A percentile compares a stretch with the other conserved stretches of the same genome.
Conservation (phyloP, 2,888 invertebrate genomes). For the Nysson spinosus region DNA sequence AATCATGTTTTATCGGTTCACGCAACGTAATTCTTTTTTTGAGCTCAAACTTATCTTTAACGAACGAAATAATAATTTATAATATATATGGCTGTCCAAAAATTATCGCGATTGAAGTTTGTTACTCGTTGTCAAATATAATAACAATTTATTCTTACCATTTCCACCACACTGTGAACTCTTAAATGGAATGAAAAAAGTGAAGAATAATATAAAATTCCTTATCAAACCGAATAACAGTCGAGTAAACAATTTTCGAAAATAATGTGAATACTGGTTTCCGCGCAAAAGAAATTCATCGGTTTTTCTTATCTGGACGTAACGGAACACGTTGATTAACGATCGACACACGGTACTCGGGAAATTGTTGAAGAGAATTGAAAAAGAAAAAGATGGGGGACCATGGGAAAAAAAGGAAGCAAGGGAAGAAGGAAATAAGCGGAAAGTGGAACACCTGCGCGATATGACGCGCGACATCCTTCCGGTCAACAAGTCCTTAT, state of each 20-base stretch:
- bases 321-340: conserved; percentile 18
- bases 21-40: conserved; percentile 22
- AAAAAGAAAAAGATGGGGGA: neutral
- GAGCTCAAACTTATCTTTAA: too few species aligned
- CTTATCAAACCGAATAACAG: too few species aligned
- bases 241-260: too few species aligned
- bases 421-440: conserved; percentile 15
- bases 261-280: conserved; percentile 7
- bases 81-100: too few species aligned
- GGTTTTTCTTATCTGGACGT: conserved; percentile 7
- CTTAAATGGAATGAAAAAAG: too few species aligned
- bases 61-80: too few species aligned
- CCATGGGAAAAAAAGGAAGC: neutral
- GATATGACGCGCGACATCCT: conserved; percentile 29
- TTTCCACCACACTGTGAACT: too few species aligned
- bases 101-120: too few species aligned
- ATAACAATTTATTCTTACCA: too few species aligned
- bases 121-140: too few species aligned
- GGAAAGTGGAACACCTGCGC: conserved; percentile 40
- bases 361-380: neutral
- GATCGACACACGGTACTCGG: conserved; percentile 14
- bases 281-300: conserved; percentile 19
- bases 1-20: conserved; percentile 2
- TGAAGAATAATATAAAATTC: too few species aligned
- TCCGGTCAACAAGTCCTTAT: conserved; percentile 42